Conservation (phyloP, 2,888 invertebrate genomes). For the Agrochola lychnidis region DNA sequence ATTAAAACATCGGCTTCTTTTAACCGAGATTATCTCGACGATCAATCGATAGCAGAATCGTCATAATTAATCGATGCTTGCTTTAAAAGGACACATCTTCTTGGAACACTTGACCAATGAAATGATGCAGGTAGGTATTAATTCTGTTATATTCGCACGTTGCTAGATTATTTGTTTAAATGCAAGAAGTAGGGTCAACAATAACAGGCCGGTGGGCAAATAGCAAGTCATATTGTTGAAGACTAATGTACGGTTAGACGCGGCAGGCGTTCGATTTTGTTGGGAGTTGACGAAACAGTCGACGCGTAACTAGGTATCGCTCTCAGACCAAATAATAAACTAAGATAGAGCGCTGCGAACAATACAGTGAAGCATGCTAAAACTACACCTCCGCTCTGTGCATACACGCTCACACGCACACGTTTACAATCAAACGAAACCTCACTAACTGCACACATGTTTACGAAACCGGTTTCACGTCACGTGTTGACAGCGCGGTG, state of each 20-base stretch:
- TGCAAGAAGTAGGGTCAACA: conserved; percentile 78
- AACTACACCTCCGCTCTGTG: too few relatives aligned
- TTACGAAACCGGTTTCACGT: too few relatives aligned
- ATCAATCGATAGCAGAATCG: conserved; percentile 28
- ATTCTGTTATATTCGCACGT: conserved; percentile 80
- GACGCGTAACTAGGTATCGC: too few relatives aligned
- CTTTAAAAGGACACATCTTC: conserved; percentile 46
- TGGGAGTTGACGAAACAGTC: background rate
- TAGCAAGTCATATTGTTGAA: conserved; percentile 86
- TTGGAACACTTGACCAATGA: conserved; percentile 61
- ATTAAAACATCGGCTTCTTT: conserved; percentile 41
- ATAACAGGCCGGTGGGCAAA: conserved; percentile 80
- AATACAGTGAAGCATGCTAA: too few relatives aligned
- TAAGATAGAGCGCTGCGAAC: too few relatives aligned
- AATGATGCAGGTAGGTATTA: conserved; percentile 68
- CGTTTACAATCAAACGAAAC: too few relatives aligned
- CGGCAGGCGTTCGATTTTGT: conserved; percentile 50
- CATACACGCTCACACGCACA: too few relatives aligned
- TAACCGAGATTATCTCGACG: conserved; percentile 19
- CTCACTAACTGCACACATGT: too few relatives aligned
- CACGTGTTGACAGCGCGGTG: too few relatives aligned
- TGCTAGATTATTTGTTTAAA: conserved; percentile 83
- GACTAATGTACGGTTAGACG: conserved; percentile 71
- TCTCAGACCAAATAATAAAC: too few relatives aligned
- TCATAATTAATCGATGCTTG: conserved; percentile 45